A percentile compares a stretch with the other conserved stretches of the same genome.
Evolutionary conservation across 2,113 vertebrate genomes (phyloP).

Genomic region (Scortum barcoo): DNA sequence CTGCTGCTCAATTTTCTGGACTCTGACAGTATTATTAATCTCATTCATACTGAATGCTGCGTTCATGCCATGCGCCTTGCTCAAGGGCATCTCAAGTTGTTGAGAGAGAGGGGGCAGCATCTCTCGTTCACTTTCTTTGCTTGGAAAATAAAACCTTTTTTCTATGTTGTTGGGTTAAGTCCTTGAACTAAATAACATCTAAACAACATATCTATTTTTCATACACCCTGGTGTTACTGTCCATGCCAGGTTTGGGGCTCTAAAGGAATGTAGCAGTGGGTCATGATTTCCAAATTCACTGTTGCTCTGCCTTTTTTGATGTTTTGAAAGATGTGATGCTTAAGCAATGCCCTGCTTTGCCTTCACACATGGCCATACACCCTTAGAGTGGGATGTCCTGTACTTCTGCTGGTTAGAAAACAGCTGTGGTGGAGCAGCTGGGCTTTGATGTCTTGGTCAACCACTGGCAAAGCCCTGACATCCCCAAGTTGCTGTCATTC

Average conservation of each 20-base stretch:
- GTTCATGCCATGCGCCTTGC: not conserved
- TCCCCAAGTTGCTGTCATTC: not conserved
- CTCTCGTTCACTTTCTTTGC: not conserved
- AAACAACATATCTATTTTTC: no score
- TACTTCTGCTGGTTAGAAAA: not conserved
- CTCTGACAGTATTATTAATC: not conserved
- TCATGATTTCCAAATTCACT: not conserved
- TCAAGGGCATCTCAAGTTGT: conserved; percentile 8
- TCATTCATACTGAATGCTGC: not conserved
- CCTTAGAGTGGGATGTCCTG: not conserved
- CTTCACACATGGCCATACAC: not conserved
- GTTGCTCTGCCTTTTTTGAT: not conserved
- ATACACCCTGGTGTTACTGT: not conserved
- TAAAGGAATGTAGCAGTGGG: not conserved
- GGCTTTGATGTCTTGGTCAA: not conserved
- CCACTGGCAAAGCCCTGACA: not conserved
- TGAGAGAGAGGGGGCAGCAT: not conserved
- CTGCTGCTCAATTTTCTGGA: conserved; percentile 3
- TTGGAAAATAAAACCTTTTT: not conserved
- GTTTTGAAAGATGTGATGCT: not conserved
- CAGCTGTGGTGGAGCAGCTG: not conserved
- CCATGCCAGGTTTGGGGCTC: not conserved
- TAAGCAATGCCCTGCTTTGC: not conserved
- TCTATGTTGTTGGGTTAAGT: not conserved
- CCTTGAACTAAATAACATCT: not conserved